Conservation (phyloP, 2,113 vertebrate genomes). For the Pterocles gutturalis region DNA sequence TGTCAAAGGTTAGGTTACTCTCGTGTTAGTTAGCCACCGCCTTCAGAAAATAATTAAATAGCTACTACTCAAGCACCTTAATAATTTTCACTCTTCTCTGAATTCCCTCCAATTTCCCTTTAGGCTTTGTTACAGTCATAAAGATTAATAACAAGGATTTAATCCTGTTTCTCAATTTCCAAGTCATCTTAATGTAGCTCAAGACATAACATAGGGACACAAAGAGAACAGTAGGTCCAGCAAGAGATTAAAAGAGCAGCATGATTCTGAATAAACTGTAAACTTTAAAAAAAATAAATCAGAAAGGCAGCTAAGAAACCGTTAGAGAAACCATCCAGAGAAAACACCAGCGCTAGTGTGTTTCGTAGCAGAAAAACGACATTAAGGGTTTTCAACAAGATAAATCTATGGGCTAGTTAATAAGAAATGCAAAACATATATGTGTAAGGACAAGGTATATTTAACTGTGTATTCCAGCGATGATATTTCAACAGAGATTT, state of each 20-base stretch:
- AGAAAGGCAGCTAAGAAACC: background rate
- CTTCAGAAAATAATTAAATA: background rate
- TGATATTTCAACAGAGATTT: background rate
- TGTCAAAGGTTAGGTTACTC: background rate
- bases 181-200: background rate
- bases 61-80: background rate
- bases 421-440: background rate
- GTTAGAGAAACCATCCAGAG: background rate
- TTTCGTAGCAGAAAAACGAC: background rate
- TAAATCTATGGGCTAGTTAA: background rate
- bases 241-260: conserved; percentile 3
- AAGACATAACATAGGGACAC: background rate
- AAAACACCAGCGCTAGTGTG: background rate
- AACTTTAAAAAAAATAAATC: background rate
- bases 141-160: conserved; percentile 11
- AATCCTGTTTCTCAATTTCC: conserved; percentile 23
- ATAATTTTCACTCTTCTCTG: background rate
- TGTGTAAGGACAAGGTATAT: background rate
- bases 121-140: conserved; percentile 7
- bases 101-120: conserved; percentile 1
- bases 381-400: background rate
- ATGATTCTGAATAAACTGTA: background rate
- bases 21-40: background rate
- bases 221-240: background rate
- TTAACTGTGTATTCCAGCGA: background rate